These are phyloP conservation scores for Magallana angulata DNA, from an alignment of 1,140 invertebrate species.

Conservation along the genomic window DNA sequence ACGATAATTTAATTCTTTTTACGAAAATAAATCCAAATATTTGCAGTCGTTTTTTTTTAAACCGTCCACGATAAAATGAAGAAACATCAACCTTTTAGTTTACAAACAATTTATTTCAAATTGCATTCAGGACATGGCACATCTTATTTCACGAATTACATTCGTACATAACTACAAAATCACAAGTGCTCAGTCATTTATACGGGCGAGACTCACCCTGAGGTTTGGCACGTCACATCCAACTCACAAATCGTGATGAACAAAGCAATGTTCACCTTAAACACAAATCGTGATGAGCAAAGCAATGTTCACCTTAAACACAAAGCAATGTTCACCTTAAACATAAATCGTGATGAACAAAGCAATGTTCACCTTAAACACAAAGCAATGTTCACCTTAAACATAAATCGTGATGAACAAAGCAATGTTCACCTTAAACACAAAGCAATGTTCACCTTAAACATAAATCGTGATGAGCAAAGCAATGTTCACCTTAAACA, in stretches of 20 bases:
- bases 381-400: too few relatives aligned
- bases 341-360: too few relatives aligned
- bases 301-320: background rate
- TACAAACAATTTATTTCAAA: background rate
- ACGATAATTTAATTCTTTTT: too few relatives aligned
- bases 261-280: background rate
- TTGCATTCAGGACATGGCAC: conserved; percentile 15
- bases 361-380: too few relatives aligned
- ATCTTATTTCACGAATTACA: conserved; percentile 22
- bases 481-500: too few relatives aligned
- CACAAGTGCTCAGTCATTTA: conserved; percentile 23
- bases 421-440: too few relatives aligned
- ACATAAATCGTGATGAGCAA: too few relatives aligned
- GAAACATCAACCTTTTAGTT: background rate
- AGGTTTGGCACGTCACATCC: background rate
- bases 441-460: too few relatives aligned
- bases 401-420: too few relatives aligned
- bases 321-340: background rate
- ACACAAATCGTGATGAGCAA: background rate
- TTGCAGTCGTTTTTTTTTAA: too few relatives aligned
- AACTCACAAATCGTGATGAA: background rate
- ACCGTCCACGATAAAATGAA: too few relatives aligned
- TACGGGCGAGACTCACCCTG: background rate
- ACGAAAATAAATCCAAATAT: too few relatives aligned
- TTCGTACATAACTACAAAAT: conserved; percentile 1